Conservation (phyloP, 2,888 invertebrate genomes). For the Campoplex capitator region DNA sequence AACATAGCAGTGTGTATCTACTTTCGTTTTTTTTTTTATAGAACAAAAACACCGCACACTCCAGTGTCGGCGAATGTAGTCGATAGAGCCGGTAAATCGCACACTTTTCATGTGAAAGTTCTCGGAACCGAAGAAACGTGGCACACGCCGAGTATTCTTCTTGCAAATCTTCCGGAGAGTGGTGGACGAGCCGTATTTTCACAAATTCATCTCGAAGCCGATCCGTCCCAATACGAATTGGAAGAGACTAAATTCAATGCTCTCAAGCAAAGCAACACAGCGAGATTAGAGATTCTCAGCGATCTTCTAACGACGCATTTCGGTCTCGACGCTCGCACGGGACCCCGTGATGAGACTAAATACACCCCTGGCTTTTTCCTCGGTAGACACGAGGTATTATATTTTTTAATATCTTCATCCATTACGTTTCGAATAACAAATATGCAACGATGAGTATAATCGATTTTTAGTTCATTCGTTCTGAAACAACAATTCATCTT, state of each 20-base stretch:
- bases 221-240: conserved; percentile 89
- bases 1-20: neutral
- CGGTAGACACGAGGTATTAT: conserved; percentile 91
- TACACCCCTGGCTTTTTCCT: conserved; percentile 91
- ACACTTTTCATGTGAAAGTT: conserved; percentile 91
- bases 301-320: conserved; percentile 91
- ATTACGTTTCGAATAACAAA: neutral
- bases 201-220: conserved; percentile 93
- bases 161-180: conserved; percentile 88
- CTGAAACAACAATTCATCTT: neutral
- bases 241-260: conserved; percentile 87
- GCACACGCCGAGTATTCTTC: conserved; percentile 93
- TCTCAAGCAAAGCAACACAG: conserved; percentile 88
- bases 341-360: conserved; percentile 74
- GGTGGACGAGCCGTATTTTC: conserved; percentile 93
- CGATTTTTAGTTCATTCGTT: neutral
- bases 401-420: neutral
- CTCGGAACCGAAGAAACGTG: conserved; percentile 94
- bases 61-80: conserved; percentile 79
- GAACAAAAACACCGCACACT: conserved; percentile 72
- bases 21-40: conserved; percentile 42
- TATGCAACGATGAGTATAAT: conserved; percentile 1
- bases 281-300: conserved; percentile 91
- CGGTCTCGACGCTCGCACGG: conserved; percentile 87
- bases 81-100: conserved; percentile 86